phyloP scores from a whole-genome alignment of 2,797 vertebrate species.

The Loriculus beryllinus region DNA sequence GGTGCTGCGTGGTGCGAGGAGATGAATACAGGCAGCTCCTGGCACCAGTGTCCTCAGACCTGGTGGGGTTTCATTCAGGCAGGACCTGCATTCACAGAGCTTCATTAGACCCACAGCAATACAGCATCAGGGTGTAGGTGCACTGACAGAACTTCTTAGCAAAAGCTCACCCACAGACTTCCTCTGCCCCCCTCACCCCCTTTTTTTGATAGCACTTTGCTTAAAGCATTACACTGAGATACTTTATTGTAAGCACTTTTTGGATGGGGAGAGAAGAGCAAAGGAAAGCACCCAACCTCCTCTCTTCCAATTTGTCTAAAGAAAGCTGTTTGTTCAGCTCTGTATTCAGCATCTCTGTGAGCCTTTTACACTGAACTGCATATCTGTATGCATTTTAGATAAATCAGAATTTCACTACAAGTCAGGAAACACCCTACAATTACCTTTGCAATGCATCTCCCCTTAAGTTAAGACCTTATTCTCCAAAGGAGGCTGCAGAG shows the following conservation, averaged over 20 bases:
- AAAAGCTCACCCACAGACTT: not conserved
- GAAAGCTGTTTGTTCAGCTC: not conserved
- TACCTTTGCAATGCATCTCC: not conserved
- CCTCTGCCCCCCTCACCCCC: not conserved
- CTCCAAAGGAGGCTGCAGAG: not conserved
- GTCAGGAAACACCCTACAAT: not conserved
- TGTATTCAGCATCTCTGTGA: not conserved
- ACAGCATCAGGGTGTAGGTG: not conserved
- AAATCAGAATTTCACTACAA: not conserved
- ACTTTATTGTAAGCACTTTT: not conserved
- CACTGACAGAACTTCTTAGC: not conserved
- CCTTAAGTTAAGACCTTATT: not conserved
- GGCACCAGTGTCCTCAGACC: not conserved
- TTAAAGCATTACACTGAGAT: not conserved
- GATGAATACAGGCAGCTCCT: not conserved
- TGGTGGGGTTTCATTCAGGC: not conserved
- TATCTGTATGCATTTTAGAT: not conserved
- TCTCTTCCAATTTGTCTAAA: not conserved
- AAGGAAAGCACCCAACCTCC: not conserved
- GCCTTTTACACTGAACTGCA: not conserved
- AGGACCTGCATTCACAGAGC: not conserved
- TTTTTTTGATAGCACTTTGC: not conserved
- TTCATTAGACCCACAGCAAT: fast-evolving
- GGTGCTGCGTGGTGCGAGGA: not conserved
- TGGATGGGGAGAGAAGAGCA: not conserved